Evolutionary conservation across 2,113 vertebrate species (phyloP).

Genomic region (Psittacara wagleri): DNA sequence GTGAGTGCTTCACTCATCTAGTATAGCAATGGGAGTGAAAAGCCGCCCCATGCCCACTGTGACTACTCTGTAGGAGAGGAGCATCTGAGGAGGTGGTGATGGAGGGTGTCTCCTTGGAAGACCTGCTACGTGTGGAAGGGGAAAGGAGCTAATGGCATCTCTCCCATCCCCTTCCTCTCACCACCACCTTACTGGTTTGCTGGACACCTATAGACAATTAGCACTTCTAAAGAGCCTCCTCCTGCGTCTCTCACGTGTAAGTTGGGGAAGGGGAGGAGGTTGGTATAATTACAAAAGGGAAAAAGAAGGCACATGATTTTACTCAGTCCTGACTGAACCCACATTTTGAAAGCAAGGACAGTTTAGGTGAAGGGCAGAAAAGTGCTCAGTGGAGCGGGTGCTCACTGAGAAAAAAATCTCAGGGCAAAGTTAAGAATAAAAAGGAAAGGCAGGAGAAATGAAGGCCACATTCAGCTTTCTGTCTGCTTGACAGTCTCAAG

Average conservation of each 20-base stretch:
- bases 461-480: constrained; percentile 78
- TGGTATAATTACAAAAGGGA: constrained; percentile 70
- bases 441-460: constrained; percentile 70
- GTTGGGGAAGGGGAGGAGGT: constrained; percentile 58
- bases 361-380: constrained; percentile 61
- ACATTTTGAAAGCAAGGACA: constrained; percentile 66
- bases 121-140: constrained; percentile 48
- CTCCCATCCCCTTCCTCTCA: not conserved
- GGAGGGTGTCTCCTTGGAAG: constrained; percentile 53
- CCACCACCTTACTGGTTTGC: constrained; percentile 23
- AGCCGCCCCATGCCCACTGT: not conserved
- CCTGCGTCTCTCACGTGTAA: not conserved
- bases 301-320: constrained; percentile 84
- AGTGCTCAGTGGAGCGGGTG: constrained; percentile 37
- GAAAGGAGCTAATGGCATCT: constrained; percentile 9
- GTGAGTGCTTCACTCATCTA: not conserved
- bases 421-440: constrained; percentile 63
- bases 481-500: constrained; percentile 76
- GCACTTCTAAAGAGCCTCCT: constrained; percentile 57
- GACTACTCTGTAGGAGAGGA: not conserved
- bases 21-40: constrained; percentile 2
- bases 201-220: constrained; percentile 22
- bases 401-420: constrained; percentile 48
- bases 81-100: not conserved
- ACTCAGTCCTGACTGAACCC: constrained; percentile 72